These are phyloP conservation scores for Thinocorus orbignyianus DNA, from an alignment of 2,113 vertebrate species.

Conservation along the genomic window DNA sequence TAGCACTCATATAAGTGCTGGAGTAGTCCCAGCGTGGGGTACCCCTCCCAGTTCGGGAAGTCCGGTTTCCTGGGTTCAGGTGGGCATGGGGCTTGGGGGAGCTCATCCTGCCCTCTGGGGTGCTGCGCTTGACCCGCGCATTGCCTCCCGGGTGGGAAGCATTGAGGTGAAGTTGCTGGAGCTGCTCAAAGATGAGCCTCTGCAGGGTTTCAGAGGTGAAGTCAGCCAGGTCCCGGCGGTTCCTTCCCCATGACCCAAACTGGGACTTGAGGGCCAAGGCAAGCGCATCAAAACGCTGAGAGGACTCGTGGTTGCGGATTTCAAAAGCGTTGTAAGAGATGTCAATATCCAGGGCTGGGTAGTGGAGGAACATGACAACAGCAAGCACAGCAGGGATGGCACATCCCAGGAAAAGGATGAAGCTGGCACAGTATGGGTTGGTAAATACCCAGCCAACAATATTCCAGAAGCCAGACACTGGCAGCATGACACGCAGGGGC, in stretches of 20 bases:
- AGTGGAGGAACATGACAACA: conserved; percentile 90
- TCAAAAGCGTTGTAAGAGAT: conserved; percentile 98
- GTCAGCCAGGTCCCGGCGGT: conserved; percentile 85
- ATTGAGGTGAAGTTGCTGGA: conserved; percentile 73
- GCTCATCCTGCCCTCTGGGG: background rate
- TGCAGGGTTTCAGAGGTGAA: conserved; percentile 82
- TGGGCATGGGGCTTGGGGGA: background rate
- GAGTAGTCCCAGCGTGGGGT: conserved; percentile 74
- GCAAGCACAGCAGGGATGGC: conserved; percentile 86
- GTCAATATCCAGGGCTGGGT: conserved; percentile 93
- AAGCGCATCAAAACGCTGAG: conserved; percentile 91
- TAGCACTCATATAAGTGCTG: conserved; percentile 74
- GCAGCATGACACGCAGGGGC: conserved; percentile 17
- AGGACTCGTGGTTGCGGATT: conserved; percentile 95
- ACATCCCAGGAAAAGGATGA: conserved; percentile 84
- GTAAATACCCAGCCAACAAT: conserved; percentile 91
- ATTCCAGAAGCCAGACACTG: conserved; percentile 79
- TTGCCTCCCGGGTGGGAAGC: background rate
- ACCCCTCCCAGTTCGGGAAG: background rate
- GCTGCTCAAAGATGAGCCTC: conserved; percentile 84
- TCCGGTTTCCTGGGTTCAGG: background rate
- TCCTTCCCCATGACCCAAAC: conserved; percentile 93
- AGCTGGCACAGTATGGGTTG: conserved; percentile 83
- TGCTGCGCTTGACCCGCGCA: background rate
- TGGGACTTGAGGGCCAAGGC: conserved; percentile 91